Conservation (phyloP, 2,113 vertebrate species). For the Myotis davidii region DNA sequence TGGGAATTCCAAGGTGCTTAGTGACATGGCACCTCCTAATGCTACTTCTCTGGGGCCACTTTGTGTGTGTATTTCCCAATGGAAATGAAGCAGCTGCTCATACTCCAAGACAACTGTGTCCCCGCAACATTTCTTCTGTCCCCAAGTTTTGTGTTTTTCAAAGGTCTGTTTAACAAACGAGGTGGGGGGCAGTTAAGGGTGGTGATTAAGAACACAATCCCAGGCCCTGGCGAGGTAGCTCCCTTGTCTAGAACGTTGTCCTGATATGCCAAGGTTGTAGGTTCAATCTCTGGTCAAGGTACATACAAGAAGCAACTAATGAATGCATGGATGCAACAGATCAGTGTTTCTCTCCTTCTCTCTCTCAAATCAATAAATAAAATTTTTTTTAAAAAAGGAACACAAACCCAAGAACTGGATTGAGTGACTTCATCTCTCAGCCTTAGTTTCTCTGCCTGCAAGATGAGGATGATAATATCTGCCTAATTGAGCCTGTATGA, state of each 20-base stretch:
- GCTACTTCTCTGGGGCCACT: neutral
- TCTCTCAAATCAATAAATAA: neutral
- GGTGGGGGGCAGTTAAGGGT: neutral
- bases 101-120: neutral
- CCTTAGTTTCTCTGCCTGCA: constrained; percentile 13
- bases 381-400: neutral
- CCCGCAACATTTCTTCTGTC: neutral
- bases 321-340: neutral
- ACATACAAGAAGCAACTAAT: neutral
- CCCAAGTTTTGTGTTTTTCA: neutral
- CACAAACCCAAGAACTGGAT: neutral
- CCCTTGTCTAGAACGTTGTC: neutral
- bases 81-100: neutral
- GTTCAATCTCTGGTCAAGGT: neutral
- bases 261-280: neutral
- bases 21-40: neutral
- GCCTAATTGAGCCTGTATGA: constrained; percentile 53
- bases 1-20: neutral
- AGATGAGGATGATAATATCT: neutral
- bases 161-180: neutral
- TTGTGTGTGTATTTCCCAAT: neutral
- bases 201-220: neutral
- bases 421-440: neutral
- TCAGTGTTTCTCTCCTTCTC: neutral
- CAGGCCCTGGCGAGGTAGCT: neutral